These are phyloP conservation scores for Lonchura striata DNA, from an alignment of 2,113 vertebrate genomes.

Conservation along the genomic window DNA sequence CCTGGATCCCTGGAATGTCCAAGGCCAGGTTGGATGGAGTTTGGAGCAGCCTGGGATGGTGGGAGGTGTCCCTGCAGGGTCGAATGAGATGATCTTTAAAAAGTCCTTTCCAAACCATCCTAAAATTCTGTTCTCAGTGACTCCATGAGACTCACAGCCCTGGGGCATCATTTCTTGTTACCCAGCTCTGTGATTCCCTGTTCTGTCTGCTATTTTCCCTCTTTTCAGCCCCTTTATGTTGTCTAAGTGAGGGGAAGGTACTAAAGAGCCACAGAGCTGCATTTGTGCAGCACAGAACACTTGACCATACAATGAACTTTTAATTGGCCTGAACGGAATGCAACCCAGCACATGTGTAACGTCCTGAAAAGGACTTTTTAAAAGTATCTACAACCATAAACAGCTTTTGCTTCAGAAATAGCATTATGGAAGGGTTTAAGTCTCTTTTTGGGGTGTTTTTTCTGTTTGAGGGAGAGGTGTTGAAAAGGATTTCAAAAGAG, in stretches of 20 bases:
- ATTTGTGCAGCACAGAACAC: neutral
- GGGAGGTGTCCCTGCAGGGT: neutral
- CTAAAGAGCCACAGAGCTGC: neutral
- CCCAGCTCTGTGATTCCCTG: neutral
- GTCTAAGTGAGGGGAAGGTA: neutral
- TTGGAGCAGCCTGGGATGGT: neutral
- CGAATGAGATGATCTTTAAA: neutral
- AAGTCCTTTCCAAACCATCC: neutral
- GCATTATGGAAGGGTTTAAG: neutral
- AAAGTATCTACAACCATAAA: neutral
- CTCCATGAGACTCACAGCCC: fast-evolving
- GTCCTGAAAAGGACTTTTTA: neutral
- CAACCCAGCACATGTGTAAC: neutral
- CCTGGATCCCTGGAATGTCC: neutral
- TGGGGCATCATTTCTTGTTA: neutral
- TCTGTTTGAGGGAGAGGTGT: neutral
- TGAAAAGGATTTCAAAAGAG: slow-evolving; percentile 35
- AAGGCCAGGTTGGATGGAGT: fast-evolving
- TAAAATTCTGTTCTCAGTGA: neutral
- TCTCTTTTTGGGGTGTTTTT: neutral
- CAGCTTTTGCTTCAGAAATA: neutral
- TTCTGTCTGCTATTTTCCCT: neutral
- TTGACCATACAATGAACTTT: neutral
- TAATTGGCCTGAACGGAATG: neutral
- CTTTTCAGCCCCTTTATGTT: neutral